phyloP scores from a whole-genome alignment of 2,888 invertebrate species.

The Siphlonurus alternatus region DNA sequence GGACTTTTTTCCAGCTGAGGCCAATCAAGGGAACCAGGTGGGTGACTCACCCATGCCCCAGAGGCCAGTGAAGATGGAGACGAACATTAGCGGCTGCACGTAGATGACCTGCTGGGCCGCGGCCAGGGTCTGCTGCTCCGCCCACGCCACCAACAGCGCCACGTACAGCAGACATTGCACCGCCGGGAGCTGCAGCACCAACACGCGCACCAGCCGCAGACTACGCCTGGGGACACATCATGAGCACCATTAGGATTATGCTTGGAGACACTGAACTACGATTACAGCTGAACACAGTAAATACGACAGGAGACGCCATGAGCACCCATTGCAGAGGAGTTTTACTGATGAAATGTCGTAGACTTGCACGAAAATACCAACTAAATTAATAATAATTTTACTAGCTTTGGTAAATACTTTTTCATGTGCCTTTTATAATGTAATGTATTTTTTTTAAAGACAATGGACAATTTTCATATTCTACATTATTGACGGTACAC shows the following conservation, averaged over 20 bases:
- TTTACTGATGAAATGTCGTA: too few relatives aligned
- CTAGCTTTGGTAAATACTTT: too few relatives aligned
- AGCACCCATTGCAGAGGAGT: too few relatives aligned
- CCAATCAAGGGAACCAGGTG: too few relatives aligned
- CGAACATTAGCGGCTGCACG: slow-evolving; percentile 43
- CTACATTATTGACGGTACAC: too few relatives aligned
- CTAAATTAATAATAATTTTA: too few relatives aligned
- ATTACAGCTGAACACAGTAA: background rate
- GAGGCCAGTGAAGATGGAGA: slow-evolving; percentile 47
- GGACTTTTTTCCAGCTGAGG: too few relatives aligned
- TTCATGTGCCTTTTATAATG: too few relatives aligned
- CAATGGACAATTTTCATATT: too few relatives aligned
- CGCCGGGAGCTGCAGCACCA: slow-evolving; percentile 51
- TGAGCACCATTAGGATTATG: background rate
- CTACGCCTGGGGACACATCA: slow-evolving; percentile 31
- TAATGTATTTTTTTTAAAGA: too few relatives aligned
- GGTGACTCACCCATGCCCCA: slow-evolving; percentile 39
- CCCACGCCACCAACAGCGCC: slow-evolving; percentile 39
- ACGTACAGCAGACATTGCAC: slow-evolving; percentile 45
- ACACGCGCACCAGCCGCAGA: slow-evolving; percentile 34
- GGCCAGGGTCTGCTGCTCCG: slow-evolving; percentile 41
- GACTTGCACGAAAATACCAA: too few relatives aligned
- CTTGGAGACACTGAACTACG: background rate
- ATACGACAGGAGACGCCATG: background rate
- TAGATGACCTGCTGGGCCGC: slow-evolving; percentile 34